phyloP scores from a whole-genome alignment of 2,113 vertebrate species.

The Ptilorrhoa leucosticta region DNA sequence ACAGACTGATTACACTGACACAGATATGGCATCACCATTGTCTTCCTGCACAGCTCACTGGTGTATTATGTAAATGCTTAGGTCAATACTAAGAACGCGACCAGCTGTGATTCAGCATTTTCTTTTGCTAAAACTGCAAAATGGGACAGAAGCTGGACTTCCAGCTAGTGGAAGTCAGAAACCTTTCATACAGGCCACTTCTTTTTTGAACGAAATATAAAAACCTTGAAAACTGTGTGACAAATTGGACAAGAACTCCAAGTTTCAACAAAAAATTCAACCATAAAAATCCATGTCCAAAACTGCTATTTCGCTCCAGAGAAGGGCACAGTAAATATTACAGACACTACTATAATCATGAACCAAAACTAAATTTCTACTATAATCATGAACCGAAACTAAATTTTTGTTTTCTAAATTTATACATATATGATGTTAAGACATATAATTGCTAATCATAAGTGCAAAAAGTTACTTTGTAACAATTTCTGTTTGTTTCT shows the following conservation, averaged over 20 bases:
- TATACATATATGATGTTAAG: not conserved
- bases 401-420: not conserved
- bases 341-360: not conserved
- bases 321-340: not conserved
- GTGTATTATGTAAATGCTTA: not conserved
- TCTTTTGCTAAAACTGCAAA: not conserved
- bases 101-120: not conserved
- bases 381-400: not conserved
- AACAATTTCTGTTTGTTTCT: not conserved
- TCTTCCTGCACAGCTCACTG: not conserved
- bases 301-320: not conserved
- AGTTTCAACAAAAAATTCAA: not conserved
- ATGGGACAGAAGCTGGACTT: not conserved
- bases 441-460: not conserved
- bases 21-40: not conserved
- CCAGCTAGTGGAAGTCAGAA: not conserved
- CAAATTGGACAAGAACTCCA: not conserved
- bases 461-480: not conserved
- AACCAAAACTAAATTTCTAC: not conserved
- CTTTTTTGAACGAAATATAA: fast-evolving
- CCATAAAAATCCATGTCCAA: not conserved
- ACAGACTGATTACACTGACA: not conserved
- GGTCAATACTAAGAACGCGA: not conserved
- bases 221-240: not conserved
- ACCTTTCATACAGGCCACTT: not conserved